Evolutionary conservation across 1,140 invertebrate species (phyloP), one percentile per base, ranked within the genome.

Genomic region (Choristoneura fumiferana): DNA sequence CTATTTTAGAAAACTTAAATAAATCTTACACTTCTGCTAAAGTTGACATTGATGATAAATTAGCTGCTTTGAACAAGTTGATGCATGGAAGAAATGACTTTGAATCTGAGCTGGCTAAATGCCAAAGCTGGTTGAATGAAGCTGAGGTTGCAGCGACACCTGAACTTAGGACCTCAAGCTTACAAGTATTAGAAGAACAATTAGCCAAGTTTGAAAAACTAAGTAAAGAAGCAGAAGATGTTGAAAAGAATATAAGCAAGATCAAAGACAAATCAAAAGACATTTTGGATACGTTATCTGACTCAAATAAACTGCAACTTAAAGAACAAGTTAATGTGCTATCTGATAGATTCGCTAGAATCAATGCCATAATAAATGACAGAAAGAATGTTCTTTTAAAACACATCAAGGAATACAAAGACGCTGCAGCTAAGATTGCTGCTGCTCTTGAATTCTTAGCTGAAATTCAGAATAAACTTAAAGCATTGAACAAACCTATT

Each of bases 181-280:
- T 96, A 8, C 95, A 95, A 64, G 91, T 96, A 0, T 83, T 98
- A 22, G 94, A 96, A 81, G 96, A 97, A 87, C 96, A 97, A 75
- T 78, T 97, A 36, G 91, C 92, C 0, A 96, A 97, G 89, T 97
- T 96, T 73, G 93, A 95, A 64, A 94, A 94, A 71, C 86, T 98
- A 5, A 92, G 94, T 55, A 92, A 94, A 61, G 95, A 96, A 86
- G 93, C 94, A 0, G 92, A 93, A 57, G 90, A 92, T 58, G 93
- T 95, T 53, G 92, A 92, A 12, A 91, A 92, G 17, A 91, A 94
- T 37, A 94, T 97, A 43, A 93, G 92, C 45, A 93, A 94, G 72
- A 92, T 96, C 22, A 91, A 92, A 34, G 94, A 95, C 61, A 94
- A 95, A 84, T 94, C 93, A n/a, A 95, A 95, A 82, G 92, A 93